Evolutionary conservation across 2,888 invertebrate species (phyloP).

Genomic region (Protodeltote pygarga): DNA sequence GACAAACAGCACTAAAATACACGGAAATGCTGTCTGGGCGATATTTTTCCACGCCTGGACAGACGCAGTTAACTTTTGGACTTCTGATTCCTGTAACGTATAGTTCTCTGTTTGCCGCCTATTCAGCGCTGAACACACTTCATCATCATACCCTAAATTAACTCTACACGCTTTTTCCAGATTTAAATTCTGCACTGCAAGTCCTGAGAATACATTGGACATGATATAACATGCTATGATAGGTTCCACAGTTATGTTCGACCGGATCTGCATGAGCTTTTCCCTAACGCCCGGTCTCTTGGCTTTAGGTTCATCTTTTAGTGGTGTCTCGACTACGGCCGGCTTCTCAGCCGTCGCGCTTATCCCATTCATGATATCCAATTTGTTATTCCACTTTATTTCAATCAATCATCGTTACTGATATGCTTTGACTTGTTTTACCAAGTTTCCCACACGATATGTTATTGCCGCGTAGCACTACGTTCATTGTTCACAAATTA

Average conservation of each 20-base stretch:
- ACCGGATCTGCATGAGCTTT: constrained; percentile 83
- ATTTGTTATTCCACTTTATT: constrained; percentile 52
- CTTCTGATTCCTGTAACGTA: constrained; percentile 88
- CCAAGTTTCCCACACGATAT: constrained; percentile 36
- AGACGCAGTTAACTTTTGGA: constrained; percentile 87
- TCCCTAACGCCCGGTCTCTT: constrained; percentile 69
- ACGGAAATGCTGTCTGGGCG: constrained; percentile 86
- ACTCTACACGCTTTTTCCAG: constrained; percentile 95
- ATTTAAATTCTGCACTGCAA: constrained; percentile 94
- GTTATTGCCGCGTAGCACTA: constrained; percentile 29
- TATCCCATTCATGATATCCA: constrained; percentile 78
- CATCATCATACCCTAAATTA: constrained; percentile 90
- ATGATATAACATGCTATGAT: constrained; percentile 90
- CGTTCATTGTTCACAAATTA: constrained; percentile 46
- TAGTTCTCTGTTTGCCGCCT: constrained; percentile 91
- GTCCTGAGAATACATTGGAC: constrained; percentile 90
- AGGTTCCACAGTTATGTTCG: constrained; percentile 90
- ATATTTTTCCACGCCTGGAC: constrained; percentile 87
- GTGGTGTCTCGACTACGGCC: constrained; percentile 60
- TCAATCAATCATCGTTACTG: constrained; percentile 65
- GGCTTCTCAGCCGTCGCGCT: constrained; percentile 71
- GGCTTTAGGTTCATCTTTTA: constrained; percentile 65
- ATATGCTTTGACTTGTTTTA: constrained; percentile 42
- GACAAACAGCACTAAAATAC: constrained; percentile 85
- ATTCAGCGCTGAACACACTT: constrained; percentile 92